Conservation (phyloP, 2,113 vertebrate species). For the Daboia siamensis region DNA sequence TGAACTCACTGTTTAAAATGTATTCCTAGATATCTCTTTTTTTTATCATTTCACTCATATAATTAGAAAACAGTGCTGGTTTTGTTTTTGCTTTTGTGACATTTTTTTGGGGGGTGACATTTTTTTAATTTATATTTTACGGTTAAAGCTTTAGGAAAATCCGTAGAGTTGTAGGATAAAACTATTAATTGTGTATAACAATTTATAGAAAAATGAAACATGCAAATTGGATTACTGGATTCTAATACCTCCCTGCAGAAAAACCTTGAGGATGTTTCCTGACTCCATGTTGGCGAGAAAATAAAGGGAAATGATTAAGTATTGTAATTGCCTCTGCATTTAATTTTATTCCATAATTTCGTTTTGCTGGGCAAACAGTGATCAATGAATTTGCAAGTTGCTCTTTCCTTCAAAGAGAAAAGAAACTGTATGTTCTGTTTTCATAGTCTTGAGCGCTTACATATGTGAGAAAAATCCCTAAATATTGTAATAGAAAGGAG, state of each 20-base stretch:
- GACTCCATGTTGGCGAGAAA: constrained; percentile 22
- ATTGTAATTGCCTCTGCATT: constrained; percentile 53
- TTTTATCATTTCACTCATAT: not conserved
- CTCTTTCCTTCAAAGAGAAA: constrained; percentile 51
- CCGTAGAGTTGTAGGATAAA: not conserved
- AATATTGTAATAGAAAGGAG: constrained; percentile 55
- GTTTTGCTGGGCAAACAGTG: constrained; percentile 40
- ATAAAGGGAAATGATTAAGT: constrained; percentile 30
- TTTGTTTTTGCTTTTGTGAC: not conserved
- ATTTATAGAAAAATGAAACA: not conserved
- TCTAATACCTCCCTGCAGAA: constrained; percentile 44
- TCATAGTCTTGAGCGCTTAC: constrained; percentile 59
- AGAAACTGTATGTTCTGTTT: constrained; percentile 47
- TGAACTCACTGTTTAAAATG: not conserved
- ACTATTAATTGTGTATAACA: not conserved
- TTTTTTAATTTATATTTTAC: not conserved
- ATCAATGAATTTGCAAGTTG: constrained; percentile 47
- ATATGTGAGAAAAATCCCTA: constrained; percentile 39
- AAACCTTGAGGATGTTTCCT: constrained; percentile 30
- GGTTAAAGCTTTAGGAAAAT: not conserved
- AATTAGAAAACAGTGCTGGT: not conserved
- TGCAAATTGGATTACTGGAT: constrained; percentile 1
- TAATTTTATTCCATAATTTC: constrained; percentile 48
- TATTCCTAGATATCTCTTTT: not conserved
- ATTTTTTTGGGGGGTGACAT: not conserved